Base-by-base conservation (phyloP, 2,888 invertebrate species). In the Dusona sp. region DNA sequence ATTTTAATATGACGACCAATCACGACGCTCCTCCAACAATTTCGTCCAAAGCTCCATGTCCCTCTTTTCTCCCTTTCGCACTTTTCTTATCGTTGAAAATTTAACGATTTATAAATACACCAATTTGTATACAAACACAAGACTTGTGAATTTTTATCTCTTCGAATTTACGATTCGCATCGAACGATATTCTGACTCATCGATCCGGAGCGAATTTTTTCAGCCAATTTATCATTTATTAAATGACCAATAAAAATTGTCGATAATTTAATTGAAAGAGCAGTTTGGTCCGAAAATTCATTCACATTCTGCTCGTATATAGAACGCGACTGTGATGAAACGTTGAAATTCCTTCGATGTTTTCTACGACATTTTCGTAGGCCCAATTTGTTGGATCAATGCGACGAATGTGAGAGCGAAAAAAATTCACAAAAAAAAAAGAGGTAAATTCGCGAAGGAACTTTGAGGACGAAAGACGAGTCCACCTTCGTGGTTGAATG, bases 1-100 rank as follows among this genome's bases (percentile, higher is more conserved):
- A 90, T 89, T 90, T 86, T 64, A 81, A 57, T 89, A 90, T 90
- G 84, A 83, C 86, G 82, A 57, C 78, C 72, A 80, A 65, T 75
- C 54, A 33, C 45, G 25, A 51, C 29, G 75, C 42, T 33, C 13
- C 54, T 29, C 61, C 48, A 83, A 79, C 72, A 78, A 87, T 87
- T 85, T 75, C 48, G 85, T 77, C 25, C 57, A 64, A 16, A 22
- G 64, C 22, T 70, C 19, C 48, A 48, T 29, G 16, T 38, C 45
- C 25, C 70, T 48, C n/a, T 25, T 48, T 29, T 51, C 29, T 72
- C 68, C 25, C 68, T 25, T 42, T 42, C 42, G 38, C 38, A 11
- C 68, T 68, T 25, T 42, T 45, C 29, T 70, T 70, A 70, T 70
- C 25, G 19, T 6, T 3, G 1, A 29, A 48, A 70, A 29, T 33